These are phyloP conservation scores for Yoshiicerus persimilis DNA, from an alignment of 1,140 invertebrate species.

Conservation along the genomic window DNA sequence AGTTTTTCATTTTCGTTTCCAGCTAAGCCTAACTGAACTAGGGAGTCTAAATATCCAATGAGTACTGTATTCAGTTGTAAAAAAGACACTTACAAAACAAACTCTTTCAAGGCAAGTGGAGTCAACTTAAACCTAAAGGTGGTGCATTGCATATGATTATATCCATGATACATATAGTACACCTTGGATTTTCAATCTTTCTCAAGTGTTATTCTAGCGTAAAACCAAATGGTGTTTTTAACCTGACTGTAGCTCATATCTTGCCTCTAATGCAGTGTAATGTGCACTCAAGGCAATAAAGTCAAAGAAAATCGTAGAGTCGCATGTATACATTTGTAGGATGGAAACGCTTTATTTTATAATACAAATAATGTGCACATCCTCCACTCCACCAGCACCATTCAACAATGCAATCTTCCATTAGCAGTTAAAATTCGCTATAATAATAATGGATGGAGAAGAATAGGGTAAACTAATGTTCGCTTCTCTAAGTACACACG, in stretches of 20 bases:
- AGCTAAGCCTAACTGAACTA: neutral
- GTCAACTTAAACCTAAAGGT: too few species aligned
- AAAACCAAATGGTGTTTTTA: slow-evolving; percentile 23
- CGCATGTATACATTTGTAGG: neutral
- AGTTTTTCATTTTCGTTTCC: slow-evolving; percentile 15
- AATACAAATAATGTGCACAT: neutral
- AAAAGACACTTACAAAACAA: neutral
- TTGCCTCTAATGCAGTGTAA: neutral
- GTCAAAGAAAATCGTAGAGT: neutral
- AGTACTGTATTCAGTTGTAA: neutral
- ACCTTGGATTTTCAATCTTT: slow-evolving; percentile 6
- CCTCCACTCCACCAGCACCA: neutral
- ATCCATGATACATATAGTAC: neutral
- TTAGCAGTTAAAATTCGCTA: slow-evolving; percentile 8
- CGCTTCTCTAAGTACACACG: neutral
- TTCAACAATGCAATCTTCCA: neutral
- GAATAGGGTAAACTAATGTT: neutral
- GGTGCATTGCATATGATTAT: neutral
- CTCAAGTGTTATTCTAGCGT: slow-evolving; percentile 10
- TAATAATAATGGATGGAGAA: neutral
- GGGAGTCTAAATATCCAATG: too few species aligned
- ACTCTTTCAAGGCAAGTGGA: neutral
- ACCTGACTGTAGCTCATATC: neutral
- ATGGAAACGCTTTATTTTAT: neutral
- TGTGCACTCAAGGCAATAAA: slow-evolving; percentile 16